A percentile compares a stretch with the other conserved stretches of the same genome.
These are phyloP conservation scores for Apostichopus leukothele DNA, from an alignment of 53 echinoderm and acorn worm genomes.

Conservation along the genomic window DNA sequence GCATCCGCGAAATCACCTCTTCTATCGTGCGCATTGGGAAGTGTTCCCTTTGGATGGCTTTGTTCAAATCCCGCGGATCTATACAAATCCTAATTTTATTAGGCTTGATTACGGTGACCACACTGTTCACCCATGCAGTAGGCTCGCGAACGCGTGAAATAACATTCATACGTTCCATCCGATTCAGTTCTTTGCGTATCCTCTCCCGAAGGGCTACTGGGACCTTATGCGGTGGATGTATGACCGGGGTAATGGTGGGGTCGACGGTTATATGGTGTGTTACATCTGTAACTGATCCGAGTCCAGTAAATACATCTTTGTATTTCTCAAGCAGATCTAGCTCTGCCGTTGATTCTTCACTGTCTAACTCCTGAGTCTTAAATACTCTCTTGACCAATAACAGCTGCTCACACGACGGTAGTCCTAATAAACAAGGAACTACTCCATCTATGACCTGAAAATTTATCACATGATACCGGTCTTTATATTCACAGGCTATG, in stretches of 20 bases:
- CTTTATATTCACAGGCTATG: neutral
- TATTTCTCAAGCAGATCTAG: neutral
- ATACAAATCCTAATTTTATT: conserved; percentile 47
- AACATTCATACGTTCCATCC: conserved; percentile 53
- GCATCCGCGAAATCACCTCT: neutral
- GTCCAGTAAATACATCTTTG: conserved; percentile 1
- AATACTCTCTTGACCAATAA: neutral
- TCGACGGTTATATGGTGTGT: conserved; percentile 47
- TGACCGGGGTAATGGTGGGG: conserved; percentile 25
- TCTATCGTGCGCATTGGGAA: conserved; percentile 54
- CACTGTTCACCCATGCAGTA: conserved; percentile 44
- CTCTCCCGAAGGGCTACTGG: conserved; percentile 46
- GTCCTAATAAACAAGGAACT: neutral
- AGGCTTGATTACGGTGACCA: conserved; percentile 33
- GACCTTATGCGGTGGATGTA: conserved; percentile 55
- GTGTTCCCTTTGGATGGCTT: conserved; percentile 49
- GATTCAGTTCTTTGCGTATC: conserved; percentile 32
- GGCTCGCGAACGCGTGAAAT: conserved; percentile 47
- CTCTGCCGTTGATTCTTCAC: neutral
- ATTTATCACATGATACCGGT: neutral
- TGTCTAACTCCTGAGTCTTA: no score
- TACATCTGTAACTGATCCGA: neutral
- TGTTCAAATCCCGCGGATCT: conserved; percentile 43
- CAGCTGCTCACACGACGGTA: neutral
- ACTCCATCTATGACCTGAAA: no score